These are phyloP conservation scores for Mus musculus DNA, from an alignment of 2,113 vertebrate genomes.

Conservation along the genomic window GRCm39 chr10:90828501-90829000, in stretches of 20 bases:
- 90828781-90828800: background rate
- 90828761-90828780: background rate
- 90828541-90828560: constrained; percentile 2
- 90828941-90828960: background rate
- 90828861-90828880: background rate
- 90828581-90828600: background rate
- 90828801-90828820: background rate
- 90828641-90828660: background rate
- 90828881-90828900: background rate
- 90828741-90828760: background rate
- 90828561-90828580: background rate
- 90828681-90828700: background rate
- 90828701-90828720: background rate
- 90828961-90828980: background rate
- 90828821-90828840: background rate
- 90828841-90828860: background rate
- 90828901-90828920: background rate
- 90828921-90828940: background rate
- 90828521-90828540: background rate
- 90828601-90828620: background rate
- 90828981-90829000: background rate
- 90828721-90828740: background rate
- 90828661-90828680: background rate
- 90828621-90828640: constrained; percentile 18
- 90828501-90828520: constrained; percentile 13